phyloP scores from a whole-genome alignment of 2,888 invertebrate species.

The Fabriciana adippe region DNA sequence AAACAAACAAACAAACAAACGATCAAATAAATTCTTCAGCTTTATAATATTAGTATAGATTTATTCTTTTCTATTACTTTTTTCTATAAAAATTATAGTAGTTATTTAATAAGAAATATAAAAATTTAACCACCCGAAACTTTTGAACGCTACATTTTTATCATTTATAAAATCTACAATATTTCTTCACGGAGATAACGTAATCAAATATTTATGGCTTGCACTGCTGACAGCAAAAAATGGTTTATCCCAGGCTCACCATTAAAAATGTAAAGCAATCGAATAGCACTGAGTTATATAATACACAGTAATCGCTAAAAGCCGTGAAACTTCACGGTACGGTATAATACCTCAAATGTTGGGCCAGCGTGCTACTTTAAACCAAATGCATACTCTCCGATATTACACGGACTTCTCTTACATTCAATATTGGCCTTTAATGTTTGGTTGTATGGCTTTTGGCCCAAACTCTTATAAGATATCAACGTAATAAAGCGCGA shows the following conservation, averaged over 20 bases:
- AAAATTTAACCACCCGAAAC: no score
- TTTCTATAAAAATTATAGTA: no score
- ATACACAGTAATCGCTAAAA: conserved; percentile 25
- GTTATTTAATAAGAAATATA: no score
- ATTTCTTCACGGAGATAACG: conserved; percentile 18
- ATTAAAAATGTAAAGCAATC: conserved; percentile 30
- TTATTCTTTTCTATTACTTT: no score
- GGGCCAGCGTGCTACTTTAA: neutral
- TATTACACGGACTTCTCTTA: neutral
- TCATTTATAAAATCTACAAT: conserved; percentile 10
- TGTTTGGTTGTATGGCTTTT: neutral
- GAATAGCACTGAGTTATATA: conserved; percentile 15
- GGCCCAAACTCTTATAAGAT: neutral
- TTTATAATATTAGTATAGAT: no score
- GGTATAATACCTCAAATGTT: neutral
- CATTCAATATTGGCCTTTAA: neutral
- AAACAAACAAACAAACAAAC: no score
- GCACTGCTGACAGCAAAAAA: conserved; percentile 35
- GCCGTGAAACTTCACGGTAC: conserved; percentile 27
- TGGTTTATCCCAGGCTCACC: conserved; percentile 31
- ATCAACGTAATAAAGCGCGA: neutral
- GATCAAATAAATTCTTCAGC: no score
- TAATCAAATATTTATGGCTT: conserved; percentile 38
- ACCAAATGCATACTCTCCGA: conserved; percentile 1
- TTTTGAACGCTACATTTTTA: conserved; percentile 4